Conservation (phyloP, 2,113 vertebrate species). For the Siniperca knerii region DNA sequence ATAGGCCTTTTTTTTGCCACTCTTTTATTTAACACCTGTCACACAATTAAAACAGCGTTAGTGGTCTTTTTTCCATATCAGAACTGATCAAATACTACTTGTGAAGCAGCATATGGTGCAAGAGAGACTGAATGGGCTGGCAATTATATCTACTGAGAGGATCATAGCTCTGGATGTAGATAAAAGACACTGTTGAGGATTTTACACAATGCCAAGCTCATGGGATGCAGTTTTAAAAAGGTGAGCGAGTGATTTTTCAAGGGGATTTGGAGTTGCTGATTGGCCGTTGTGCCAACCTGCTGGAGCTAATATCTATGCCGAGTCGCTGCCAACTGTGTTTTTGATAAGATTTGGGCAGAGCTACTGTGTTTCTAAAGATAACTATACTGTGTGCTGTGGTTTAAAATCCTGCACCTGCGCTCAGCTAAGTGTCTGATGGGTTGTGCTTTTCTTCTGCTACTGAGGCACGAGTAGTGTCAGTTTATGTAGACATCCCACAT, state of each 20-base stretch:
- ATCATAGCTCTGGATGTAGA: conserved; percentile 27
- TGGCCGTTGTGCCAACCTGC: conserved; percentile 52
- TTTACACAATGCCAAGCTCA: conserved; percentile 7
- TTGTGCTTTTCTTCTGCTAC: neutral
- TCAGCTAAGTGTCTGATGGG: neutral
- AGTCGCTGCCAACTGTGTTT: conserved; percentile 51
- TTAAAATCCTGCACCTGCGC: conserved; percentile 15
- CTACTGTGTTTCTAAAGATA: conserved; percentile 12
- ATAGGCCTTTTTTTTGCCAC: neutral
- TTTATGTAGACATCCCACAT: neutral
- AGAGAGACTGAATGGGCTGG: neutral
- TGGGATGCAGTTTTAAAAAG: conserved; percentile 23
- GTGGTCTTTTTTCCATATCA: conserved; percentile 13
- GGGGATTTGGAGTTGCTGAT: conserved; percentile 41
- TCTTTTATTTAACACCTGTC: conserved; percentile 45
- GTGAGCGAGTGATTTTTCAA: conserved; percentile 19
- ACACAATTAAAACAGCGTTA: conserved; percentile 13
- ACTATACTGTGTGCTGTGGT: neutral
- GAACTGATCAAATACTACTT: conserved; percentile 18
- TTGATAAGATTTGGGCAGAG: conserved; percentile 45
- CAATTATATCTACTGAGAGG: conserved; percentile 14
- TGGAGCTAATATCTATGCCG: conserved; percentile 34
- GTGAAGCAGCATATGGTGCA: conserved; percentile 19
- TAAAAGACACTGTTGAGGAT: conserved; percentile 24
- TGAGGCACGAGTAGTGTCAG: neutral